These are phyloP conservation scores for Tricholauxania praeusta DNA, from an alignment of 2,888 invertebrate genomes.

Conservation along the genomic window DNA sequence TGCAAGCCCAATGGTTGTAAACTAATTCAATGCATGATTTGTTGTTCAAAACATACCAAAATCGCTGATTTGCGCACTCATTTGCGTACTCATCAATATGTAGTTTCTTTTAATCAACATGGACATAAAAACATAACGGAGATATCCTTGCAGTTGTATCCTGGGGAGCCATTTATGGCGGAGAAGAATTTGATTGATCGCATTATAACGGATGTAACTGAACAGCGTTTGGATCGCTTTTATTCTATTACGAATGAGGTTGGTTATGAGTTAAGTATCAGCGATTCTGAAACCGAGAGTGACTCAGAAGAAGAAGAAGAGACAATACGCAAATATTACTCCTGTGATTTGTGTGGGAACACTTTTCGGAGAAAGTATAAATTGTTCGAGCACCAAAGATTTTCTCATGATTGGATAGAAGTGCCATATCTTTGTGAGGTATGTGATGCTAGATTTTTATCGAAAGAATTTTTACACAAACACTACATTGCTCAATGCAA, in stretches of 20 bases:
- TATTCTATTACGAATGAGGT: constrained; percentile 65
- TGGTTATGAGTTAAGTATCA: constrained; percentile 63
- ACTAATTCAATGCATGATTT: constrained; percentile 65
- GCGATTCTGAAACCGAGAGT: constrained; percentile 55
- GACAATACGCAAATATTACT: constrained; percentile 47
- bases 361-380: constrained; percentile 59
- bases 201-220: constrained; percentile 53
- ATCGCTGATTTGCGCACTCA: constrained; percentile 61
- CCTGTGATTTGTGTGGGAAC: constrained; percentile 57
- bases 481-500: constrained; percentile 69
- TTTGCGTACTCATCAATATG: constrained; percentile 54
- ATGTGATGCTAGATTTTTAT: constrained; percentile 71
- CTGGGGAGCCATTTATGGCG: constrained; percentile 43
- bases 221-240: constrained; percentile 56
- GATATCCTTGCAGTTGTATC: constrained; percentile 55
- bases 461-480: constrained; percentile 69
- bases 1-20: constrained; percentile 64
- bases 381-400: constrained; percentile 60
- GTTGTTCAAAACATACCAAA: constrained; percentile 60
- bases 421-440: constrained; percentile 69
- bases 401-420: constrained; percentile 66
- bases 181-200: constrained; percentile 47
- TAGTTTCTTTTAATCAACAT: constrained; percentile 48
- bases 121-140: constrained; percentile 44
- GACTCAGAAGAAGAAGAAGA: constrained; percentile 43